These are phyloP conservation scores for Uromys caudimaculatus DNA, from an alignment of 2,797 vertebrate genomes.

Conservation along the genomic window DNA sequence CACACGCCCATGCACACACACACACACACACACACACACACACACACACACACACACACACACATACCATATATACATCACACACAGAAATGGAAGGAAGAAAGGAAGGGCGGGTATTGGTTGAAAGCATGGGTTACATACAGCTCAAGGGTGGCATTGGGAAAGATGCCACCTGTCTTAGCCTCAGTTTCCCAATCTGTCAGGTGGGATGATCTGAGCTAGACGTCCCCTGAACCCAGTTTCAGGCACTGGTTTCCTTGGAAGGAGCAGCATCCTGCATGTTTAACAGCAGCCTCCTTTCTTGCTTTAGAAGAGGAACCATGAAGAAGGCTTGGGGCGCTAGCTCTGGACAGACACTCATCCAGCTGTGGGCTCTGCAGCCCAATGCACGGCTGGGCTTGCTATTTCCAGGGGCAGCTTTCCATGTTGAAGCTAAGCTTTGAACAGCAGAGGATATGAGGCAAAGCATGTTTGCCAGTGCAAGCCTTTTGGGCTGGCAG, in stretches of 20 bases:
- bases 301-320: not conserved
- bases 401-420: constrained; percentile 3
- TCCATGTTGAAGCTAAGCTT: constrained; percentile 41
- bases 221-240: not conserved
- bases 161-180: not conserved
- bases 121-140: not conserved
- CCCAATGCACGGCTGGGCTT: not conserved
- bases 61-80: no score
- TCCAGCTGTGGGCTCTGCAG: not conserved
- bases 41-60: no score
- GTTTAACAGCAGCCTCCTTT: not conserved
- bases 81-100: not conserved
- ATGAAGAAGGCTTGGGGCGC: not conserved
- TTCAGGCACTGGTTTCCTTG: not conserved
- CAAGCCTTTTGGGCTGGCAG: not conserved
- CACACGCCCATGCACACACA: not conserved
- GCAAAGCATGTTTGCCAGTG: constrained; percentile 31
- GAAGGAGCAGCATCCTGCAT: not conserved
- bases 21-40: not conserved
- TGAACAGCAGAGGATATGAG: constrained; percentile 40
- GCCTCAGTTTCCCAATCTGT: constrained; percentile 38
- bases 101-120: not conserved
- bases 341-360: not conserved
- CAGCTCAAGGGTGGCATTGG: not conserved
- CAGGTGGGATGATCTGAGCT: not conserved